Percentiles rank a stretch among this genome's conserved stretches.
These are phyloP conservation scores for Papilio protenor DNA, from an alignment of 2,888 invertebrate species.

Conservation along the genomic window DNA sequence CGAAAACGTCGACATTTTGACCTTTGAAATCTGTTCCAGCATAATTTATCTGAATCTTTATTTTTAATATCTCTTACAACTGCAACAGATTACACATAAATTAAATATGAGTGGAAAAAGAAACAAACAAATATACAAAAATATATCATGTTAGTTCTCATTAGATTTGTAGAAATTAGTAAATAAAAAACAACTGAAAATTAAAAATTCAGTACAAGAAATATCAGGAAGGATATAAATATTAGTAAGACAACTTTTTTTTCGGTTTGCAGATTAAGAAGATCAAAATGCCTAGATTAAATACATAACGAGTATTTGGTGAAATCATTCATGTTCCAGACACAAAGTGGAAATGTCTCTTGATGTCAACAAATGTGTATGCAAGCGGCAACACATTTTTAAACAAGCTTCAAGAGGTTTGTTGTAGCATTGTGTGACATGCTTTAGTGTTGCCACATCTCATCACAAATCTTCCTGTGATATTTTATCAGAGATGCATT, in stretches of 20 bases:
- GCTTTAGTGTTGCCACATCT: conserved; percentile 32
- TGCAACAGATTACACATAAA: not conserved
- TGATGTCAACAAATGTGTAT: conserved; percentile 9
- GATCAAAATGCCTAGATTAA: conserved; percentile 35
- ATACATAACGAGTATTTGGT: conserved; percentile 5
- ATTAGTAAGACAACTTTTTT: not conserved
- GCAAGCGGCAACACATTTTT: conserved; percentile 22
- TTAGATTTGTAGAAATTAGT: not conserved
- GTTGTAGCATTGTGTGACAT: conserved; percentile 25
- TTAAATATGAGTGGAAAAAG: conserved; percentile 3
- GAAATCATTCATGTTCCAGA: not conserved
- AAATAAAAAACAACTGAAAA: not conserved
- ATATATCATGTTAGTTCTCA: conserved; percentile 20
- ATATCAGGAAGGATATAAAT: conserved; percentile 5
- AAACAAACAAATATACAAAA: conserved; percentile 24
- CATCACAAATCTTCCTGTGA: not conserved
- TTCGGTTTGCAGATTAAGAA: conserved; percentile 26
- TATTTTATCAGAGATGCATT: conserved; percentile 11
- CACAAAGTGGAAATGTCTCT: conserved; percentile 6
- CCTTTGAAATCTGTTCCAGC: conserved; percentile 23
- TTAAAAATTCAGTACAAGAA: conserved; percentile 1
- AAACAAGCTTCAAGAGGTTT: conserved; percentile 33
- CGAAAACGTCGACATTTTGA: conserved; percentile 26
- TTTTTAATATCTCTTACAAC: conserved; percentile 1
- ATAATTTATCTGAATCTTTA: not conserved